A percentile compares a stretch with the other conserved stretches of the same genome.
Conservation (phyloP, 2,113 vertebrate species). For the Heloderma charlesbogerti region DNA sequence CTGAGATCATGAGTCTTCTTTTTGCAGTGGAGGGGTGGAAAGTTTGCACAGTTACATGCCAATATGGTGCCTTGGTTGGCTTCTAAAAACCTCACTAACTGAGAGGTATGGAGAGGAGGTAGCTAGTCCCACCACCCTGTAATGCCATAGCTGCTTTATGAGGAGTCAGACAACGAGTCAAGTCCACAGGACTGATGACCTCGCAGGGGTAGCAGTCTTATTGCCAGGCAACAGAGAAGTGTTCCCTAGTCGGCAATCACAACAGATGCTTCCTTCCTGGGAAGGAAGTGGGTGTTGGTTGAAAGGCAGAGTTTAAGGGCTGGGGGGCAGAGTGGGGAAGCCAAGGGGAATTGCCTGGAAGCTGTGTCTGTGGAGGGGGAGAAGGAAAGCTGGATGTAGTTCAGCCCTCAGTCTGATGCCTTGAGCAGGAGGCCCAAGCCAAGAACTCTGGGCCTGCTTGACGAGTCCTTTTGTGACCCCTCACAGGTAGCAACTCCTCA, state of each 20-base stretch:
- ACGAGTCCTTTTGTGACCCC: background rate
- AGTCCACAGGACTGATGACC: background rate
- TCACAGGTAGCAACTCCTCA: background rate
- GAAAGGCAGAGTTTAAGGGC: background rate
- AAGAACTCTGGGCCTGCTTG: background rate
- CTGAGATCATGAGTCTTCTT: background rate
- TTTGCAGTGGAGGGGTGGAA: background rate
- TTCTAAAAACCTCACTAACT: background rate
- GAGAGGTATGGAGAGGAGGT: background rate
- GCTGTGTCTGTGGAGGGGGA: background rate
- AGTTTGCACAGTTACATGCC: background rate
- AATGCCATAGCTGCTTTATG: background rate
- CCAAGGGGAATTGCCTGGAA: background rate
- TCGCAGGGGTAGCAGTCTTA: background rate
- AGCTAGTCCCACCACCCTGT: background rate
- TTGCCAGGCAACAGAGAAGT: background rate
- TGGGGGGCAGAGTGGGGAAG: too few relatives aligned
- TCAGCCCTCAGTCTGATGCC: background rate
- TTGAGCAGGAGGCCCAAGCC: background rate
- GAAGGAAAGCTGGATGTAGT: background rate
- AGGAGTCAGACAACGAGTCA: background rate
- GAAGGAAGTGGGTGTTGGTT: background rate
- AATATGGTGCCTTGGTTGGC: background rate
- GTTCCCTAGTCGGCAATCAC: background rate
- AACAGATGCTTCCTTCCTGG: too few relatives aligned